Evolutionary conservation across 2,113 vertebrate species (phyloP), one percentile per base, ranked within the genome.

Genomic region (Aplodontia rufa): DNA sequence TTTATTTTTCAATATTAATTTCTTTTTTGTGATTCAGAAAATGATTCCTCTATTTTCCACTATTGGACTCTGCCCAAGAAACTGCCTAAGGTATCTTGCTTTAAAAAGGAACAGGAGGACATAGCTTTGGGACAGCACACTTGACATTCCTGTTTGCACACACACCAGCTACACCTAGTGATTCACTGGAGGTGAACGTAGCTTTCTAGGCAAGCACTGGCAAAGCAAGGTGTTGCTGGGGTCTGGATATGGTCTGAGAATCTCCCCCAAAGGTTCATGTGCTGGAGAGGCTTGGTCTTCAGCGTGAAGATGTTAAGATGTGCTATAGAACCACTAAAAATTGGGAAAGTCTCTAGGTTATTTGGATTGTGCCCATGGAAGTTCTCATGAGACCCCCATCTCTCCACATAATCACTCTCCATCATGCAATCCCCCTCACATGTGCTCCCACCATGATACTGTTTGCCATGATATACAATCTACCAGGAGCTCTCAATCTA

Each of bases 1-100:
- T 88, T 87, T 82, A 42, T 81, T 87, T 95, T 95, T 96, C 40
- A 86, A 35, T 8, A 71, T 80, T 84, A 91, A 87, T 91, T 79
- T 28, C 47, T 45, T 60, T 86, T 76, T 64, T 68, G 45, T 58
- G 74, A 94, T 69, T 89, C 60, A 91, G 68, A 95, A 86, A 87
- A 79, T 95, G 47, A 91, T 47, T 84, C 42, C 6, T 92, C 11
- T 84, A 17, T 93, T 64, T 82, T 49, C 32, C 19, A 55, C 3
- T 16, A 14, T 86, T 89, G 87, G 69, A 89, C 40, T 83, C 51
- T 80, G 24, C 87, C 71, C 72, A 92, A 92, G 93, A 87, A 68
- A 85, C 53, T 84, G 47, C 86, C 69, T n/a, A 69, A 91, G 53
- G 84, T 78, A 49, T 55, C 60, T 66, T 83, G 45, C 32, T 75